Evolutionary conservation across 2,797 vertebrate species (phyloP), one percentile per base, ranked within the genome.

Genomic region (Coregonus ussuriensis): DNA sequence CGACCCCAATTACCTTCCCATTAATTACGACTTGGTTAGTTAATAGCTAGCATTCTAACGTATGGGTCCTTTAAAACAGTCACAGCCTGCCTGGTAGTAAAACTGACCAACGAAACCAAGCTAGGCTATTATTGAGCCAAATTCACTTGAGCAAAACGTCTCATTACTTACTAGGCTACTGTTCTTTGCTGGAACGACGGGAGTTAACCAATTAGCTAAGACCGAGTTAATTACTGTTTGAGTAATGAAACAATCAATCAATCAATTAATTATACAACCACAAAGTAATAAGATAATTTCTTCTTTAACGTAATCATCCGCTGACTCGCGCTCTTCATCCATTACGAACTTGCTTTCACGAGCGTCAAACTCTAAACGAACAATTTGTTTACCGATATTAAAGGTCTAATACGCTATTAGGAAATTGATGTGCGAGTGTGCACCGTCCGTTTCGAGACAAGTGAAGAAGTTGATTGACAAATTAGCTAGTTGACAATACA

Each of bases 221-320:
- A 53, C 14, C 21, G 14, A 6, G 41, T 37, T 52, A 53, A 71
- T 31, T 71, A 25, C 25, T 25, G 25, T 25, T 25, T 25, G 25
- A 71, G 47, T 47, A 71, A 52, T 71, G 1, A 82, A 25, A 25
- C 25, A 25, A 25, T 25, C 25, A 25, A 85, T 81, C 84, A 88
- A 86, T 84, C 25, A 25, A 25, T 25, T 87, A 81, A 77, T 84
- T 11, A 6, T 33, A 35, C 33, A 13, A 31, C 14, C 25, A 21
- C 21, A 65, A 73, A 73, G 53, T 37, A 71, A 59, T 54, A 77
- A 54, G 66, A 62, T 70, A 80, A 82, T 82, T 80, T 78, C 75
- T 7, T 71, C 25, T 92, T 92, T 92, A 95, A 94, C 93, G n/a
- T 90, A 89, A 41, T 89, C 89, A 84, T 82, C 88, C 47, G 73